A percentile compares a stretch with the other conserved stretches of the same genome.
phyloP scores from a whole-genome alignment of 2,888 invertebrate genomes.

The Epistrophe grossulariae region DNA sequence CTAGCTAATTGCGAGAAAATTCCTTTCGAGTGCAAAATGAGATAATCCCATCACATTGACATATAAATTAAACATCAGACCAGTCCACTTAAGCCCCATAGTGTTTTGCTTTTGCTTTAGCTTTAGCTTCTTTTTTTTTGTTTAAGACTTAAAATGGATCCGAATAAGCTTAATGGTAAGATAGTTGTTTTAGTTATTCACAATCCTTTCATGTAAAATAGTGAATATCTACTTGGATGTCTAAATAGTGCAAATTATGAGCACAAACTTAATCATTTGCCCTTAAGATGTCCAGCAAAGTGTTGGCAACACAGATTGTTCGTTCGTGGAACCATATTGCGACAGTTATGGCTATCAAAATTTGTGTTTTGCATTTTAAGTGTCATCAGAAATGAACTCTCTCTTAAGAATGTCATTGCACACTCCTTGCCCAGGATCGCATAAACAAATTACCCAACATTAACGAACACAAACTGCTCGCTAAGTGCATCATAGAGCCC shows the following conservation, averaged over 20 bases:
- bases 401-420: conserved; percentile 33
- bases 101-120: background rate
- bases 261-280: conserved; percentile 58
- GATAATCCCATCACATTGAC: conserved; percentile 58
- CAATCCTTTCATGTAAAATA: conserved; percentile 8
- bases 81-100: conserved; percentile 24
- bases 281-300: conserved; percentile 13
- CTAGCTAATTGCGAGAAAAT: conserved; percentile 56
- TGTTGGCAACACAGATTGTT: background rate
- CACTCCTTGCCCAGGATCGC: conserved; percentile 34
- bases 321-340: conserved; percentile 47
- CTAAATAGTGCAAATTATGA: conserved; percentile 66
- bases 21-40: conserved; percentile 33
- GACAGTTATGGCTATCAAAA: conserved; percentile 67
- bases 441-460: conserved; percentile 76
- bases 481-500: conserved; percentile 65
- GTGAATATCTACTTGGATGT: conserved; percentile 56
- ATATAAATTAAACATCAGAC: conserved; percentile 53
- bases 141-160: conserved; percentile 28
- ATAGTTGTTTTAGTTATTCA: background rate
- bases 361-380: conserved; percentile 74
- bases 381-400: conserved; percentile 60
- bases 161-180: conserved; percentile 6
- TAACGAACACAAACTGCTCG: conserved; percentile 74
- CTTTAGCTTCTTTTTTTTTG: background rate